Percentiles rank a stretch among this genome's conserved stretches.
Conservation (phyloP, 2,113 vertebrate species). For the Pongo abelii region DNA sequence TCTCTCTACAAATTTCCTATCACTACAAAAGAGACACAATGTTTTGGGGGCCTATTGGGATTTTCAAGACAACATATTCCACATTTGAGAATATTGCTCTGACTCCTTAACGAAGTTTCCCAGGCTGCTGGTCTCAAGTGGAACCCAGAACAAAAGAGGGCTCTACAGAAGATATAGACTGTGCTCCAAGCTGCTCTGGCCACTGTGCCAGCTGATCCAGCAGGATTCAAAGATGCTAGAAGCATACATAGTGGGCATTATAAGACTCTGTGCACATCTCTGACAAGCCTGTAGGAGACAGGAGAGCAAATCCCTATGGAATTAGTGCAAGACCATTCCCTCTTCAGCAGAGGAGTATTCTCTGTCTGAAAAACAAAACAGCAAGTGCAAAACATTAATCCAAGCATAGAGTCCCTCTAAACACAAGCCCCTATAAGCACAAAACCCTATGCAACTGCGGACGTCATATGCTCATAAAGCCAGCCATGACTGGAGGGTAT, state of each 20-base stretch:
- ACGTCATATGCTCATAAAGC: background rate
- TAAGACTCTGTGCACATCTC: background rate
- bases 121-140: background rate
- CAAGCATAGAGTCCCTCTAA: background rate
- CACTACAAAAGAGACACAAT: background rate
- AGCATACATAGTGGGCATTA: too few relatives aligned
- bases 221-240: background rate
- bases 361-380: background rate
- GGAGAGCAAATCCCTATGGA: background rate
- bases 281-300: background rate
- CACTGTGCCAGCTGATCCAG: background rate
- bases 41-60: background rate
- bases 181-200: background rate
- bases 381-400: background rate
- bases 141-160: background rate
- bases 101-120: background rate
- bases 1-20: background rate
- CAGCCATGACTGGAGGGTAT: background rate
- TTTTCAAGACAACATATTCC: background rate
- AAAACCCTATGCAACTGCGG: background rate
- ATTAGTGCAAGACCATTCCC: background rate
- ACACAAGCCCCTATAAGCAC: background rate
- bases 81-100: background rate
- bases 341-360: too few relatives aligned
- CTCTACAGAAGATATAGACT: accelerated